phyloP scores from a whole-genome alignment of 2,113 vertebrate genomes.

The Poeciliopsis prolifica region DNA sequence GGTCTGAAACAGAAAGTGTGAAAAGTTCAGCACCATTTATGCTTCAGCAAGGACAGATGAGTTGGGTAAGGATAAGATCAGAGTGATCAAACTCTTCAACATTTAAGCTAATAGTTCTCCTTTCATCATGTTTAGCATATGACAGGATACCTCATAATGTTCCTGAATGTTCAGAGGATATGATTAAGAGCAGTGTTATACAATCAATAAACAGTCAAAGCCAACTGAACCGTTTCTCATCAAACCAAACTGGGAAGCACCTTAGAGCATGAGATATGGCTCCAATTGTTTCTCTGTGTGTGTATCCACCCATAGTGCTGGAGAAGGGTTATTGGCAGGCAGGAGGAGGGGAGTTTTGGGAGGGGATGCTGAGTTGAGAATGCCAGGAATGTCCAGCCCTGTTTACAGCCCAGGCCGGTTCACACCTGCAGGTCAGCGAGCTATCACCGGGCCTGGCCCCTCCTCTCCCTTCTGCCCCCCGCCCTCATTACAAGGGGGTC shows the following conservation, averaged over 20 bases:
- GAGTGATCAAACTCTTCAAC: slow-evolving; percentile 51
- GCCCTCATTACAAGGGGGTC: slow-evolving; percentile 86
- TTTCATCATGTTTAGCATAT: slow-evolving; percentile 48
- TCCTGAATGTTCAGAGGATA: slow-evolving; percentile 33
- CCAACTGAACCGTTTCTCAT: slow-evolving; percentile 43
- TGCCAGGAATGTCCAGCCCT: slow-evolving; percentile 83
- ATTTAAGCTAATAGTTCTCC: slow-evolving; percentile 60
- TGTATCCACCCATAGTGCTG: slow-evolving; percentile 67
- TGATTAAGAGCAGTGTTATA: slow-evolving; percentile 40
- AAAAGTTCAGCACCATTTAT: slow-evolving; percentile 20
- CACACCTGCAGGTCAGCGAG: slow-evolving; percentile 87
- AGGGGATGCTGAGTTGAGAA: slow-evolving; percentile 82
- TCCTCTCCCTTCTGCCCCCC: slow-evolving; percentile 68
- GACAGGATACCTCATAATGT: slow-evolving; percentile 31
- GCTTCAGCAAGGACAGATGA: slow-evolving; percentile 6
- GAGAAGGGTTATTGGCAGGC: slow-evolving; percentile 70
- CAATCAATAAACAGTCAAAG: slow-evolving; percentile 52
- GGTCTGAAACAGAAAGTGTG: slow-evolving; percentile 19
- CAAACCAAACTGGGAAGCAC: slow-evolving; percentile 56
- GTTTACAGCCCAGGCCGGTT: slow-evolving; percentile 81
- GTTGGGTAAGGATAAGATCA: slow-evolving; percentile 25
- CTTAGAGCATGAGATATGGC: slow-evolving; percentile 75
- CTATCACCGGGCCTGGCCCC: slow-evolving; percentile 77
- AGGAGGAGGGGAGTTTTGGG: slow-evolving; percentile 69
- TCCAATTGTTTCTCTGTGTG: slow-evolving; percentile 75